phyloP scores from a whole-genome alignment of 2,113 vertebrate genomes.

The Anolis sagrei region DNA sequence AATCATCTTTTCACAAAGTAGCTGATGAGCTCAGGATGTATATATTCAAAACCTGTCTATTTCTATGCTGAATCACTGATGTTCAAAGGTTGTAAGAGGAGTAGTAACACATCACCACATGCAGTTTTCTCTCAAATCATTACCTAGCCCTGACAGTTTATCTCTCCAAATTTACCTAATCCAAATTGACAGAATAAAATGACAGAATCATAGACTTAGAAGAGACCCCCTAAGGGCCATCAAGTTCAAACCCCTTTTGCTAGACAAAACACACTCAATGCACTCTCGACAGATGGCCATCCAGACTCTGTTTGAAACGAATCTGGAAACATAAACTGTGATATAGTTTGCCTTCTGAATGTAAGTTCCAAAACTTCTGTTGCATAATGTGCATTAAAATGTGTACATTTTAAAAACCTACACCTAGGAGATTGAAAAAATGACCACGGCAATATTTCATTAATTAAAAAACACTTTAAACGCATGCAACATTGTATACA shows the following conservation, averaged over 20 bases:
- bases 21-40: too few relatives aligned
- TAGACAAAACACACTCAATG: too few relatives aligned
- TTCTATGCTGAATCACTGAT: background rate
- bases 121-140: background rate
- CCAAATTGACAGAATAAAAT: background rate
- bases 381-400: background rate
- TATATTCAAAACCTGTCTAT: too few relatives aligned
- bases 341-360: background rate
- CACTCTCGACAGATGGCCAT: too few relatives aligned
- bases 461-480: background rate
- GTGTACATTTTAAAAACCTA: background rate
- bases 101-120: background rate
- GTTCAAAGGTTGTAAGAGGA: background rate
- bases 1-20: background rate
- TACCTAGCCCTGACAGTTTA: background rate
- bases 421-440: too few relatives aligned
- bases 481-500: background rate
- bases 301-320: too few relatives aligned
- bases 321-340: background rate
- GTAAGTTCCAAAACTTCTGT: background rate
- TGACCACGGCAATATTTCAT: background rate
- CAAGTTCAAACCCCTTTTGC: too few relatives aligned
- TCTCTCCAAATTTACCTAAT: background rate
- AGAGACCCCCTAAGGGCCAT: too few relatives aligned
- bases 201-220: too few relatives aligned